These are phyloP conservation scores for Habroteleia sp. DNA, from an alignment of 2,888 invertebrate species.

Conservation along the genomic window DNA sequence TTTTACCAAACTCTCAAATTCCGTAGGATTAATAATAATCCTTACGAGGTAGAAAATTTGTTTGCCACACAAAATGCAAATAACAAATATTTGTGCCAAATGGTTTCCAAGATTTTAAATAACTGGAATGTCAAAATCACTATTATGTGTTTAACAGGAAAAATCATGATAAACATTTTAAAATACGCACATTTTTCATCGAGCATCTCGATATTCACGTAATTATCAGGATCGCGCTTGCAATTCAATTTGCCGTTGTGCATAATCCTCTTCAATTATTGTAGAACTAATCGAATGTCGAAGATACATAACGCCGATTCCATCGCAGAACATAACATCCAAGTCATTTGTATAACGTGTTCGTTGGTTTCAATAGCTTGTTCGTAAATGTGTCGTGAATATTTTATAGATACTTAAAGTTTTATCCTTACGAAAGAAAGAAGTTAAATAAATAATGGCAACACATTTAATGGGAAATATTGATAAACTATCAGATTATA, in stretches of 20 bases:
- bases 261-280: constrained; percentile 6
- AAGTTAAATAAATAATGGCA: constrained; percentile 26
- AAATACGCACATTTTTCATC: no score
- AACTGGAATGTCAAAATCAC: no score
- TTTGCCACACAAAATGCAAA: no score
- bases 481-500: constrained; percentile 33
- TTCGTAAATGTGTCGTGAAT: constrained; percentile 56
- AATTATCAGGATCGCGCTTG: not conserved
- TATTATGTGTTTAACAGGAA: no score
- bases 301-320: constrained; percentile 24
- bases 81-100: no score
- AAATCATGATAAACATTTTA: no score
- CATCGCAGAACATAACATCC: constrained; percentile 16
- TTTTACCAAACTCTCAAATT: no score
- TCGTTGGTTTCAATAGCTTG: constrained; percentile 41
- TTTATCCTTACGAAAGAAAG: constrained; percentile 34
- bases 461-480: constrained; percentile 36
- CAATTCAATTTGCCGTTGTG: constrained; percentile 19
- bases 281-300: constrained; percentile 13
- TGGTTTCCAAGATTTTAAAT: no score
- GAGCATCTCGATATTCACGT: not conserved
- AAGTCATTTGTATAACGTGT: constrained; percentile 41
- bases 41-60: no score
- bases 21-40: no score
- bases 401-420: constrained; percentile 52